phyloP scores from a whole-genome alignment of 64 coral and sea anemone genomes.

The Acropora yongei region DNA sequence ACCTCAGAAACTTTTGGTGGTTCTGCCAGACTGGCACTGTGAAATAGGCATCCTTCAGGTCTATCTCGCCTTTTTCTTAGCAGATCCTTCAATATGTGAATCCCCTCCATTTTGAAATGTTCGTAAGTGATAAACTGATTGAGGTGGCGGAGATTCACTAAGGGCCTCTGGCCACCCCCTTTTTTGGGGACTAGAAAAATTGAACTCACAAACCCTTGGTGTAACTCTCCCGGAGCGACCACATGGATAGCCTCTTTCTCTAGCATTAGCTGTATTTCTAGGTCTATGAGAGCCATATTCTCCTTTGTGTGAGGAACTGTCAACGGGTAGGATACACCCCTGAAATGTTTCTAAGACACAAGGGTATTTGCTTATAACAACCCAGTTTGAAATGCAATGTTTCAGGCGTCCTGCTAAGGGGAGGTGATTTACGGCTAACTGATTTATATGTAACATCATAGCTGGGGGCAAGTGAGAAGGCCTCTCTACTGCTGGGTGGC shows the following conservation, averaged over 20 bases:
- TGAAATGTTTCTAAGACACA: slow-evolving; percentile 68
- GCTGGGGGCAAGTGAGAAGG: slow-evolving; percentile 11
- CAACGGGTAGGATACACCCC: background rate
- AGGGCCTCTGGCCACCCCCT: slow-evolving; percentile 44
- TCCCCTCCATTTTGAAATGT: slow-evolving; percentile 74
- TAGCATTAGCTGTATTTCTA: slow-evolving; percentile 60
- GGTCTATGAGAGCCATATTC: slow-evolving; percentile 40
- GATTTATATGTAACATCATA: slow-evolving; percentile 50
- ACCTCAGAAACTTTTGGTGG: slow-evolving; percentile 55
- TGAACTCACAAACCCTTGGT: slow-evolving; percentile 58
- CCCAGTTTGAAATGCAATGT: slow-evolving; percentile 65
- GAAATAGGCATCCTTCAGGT: slow-evolving; percentile 48
- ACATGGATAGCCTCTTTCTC: slow-evolving; percentile 68
- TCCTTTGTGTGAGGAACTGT: slow-evolving; percentile 50
- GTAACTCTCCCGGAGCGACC: slow-evolving; percentile 22
- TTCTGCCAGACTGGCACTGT: slow-evolving; percentile 40
- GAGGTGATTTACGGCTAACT: slow-evolving; percentile 26
- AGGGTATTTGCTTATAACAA: slow-evolving; percentile 40
- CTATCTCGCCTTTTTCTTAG: slow-evolving; percentile 67
- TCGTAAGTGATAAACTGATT: slow-evolving; percentile 66
- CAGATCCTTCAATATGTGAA: slow-evolving; percentile 64
- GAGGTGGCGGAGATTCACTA: slow-evolving; percentile 50
- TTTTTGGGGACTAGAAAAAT: slow-evolving; percentile 73
- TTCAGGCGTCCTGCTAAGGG: slow-evolving; percentile 25
- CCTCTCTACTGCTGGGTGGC: slow-evolving; percentile 17